These are phyloP conservation scores for Hippocampus zosterae DNA, from an alignment of 2,113 vertebrate species.

Conservation along the genomic window DNA sequence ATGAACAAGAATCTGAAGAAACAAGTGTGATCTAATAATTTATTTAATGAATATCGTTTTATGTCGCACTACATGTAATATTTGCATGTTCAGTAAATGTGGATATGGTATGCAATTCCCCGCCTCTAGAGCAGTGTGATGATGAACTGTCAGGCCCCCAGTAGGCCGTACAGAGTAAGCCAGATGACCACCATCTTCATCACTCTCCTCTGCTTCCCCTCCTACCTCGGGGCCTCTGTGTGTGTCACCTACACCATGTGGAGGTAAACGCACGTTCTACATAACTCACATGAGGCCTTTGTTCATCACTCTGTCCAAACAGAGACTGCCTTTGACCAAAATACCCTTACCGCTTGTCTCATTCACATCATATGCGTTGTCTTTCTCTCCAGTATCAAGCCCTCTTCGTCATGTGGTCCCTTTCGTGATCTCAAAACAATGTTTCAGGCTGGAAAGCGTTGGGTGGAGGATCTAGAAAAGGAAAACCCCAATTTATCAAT, in stretches of 20 bases:
- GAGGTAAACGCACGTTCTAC: slow-evolving; percentile 71
- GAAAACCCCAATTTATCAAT: slow-evolving; percentile 66
- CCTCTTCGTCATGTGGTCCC: slow-evolving; percentile 81
- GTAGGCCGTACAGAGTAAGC: slow-evolving; percentile 85
- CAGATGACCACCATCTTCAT: slow-evolving; percentile 90
- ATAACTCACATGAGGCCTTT: no score
- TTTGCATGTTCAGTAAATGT: not conserved
- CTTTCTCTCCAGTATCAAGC: slow-evolving; percentile 72
- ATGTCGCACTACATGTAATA: no score
- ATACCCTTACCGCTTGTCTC: not conserved
- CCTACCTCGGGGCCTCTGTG: slow-evolving; percentile 82
- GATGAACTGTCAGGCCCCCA: slow-evolving; percentile 89
- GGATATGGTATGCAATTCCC: not conserved
- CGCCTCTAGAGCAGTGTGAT: slow-evolving; percentile 82
- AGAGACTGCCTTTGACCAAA: not conserved
- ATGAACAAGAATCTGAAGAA: no score
- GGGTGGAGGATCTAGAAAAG: slow-evolving; percentile 72
- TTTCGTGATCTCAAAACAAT: slow-evolving; percentile 80
- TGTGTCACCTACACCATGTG: slow-evolving; percentile 87
- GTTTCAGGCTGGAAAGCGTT: slow-evolving; percentile 77
- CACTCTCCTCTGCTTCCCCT: slow-evolving; percentile 88
- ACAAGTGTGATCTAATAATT: no score
- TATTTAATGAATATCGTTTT: no score
- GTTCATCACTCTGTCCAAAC: not conserved
- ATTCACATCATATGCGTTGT: not conserved